A percentile compares a stretch with the other conserved stretches of the same genome.
phyloP scores from a whole-genome alignment of 2,888 invertebrate genomes.

The Cataglyphis albicans region DNA sequence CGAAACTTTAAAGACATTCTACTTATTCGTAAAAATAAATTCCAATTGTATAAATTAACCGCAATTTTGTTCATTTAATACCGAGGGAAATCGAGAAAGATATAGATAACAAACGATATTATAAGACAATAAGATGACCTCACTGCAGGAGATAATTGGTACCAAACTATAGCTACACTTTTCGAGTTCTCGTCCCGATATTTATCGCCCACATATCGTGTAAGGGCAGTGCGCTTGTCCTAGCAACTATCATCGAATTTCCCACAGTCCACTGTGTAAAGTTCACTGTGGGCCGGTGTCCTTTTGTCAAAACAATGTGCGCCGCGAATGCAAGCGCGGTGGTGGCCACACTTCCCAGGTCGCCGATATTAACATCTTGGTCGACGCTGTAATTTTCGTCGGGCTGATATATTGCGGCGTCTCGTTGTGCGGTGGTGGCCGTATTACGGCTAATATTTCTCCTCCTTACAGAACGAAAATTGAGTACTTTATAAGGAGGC shows the following conservation, averaged over 20 bases:
- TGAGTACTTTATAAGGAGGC: conserved; percentile 81
- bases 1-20: neutral
- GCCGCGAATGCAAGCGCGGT: conserved; percentile 21
- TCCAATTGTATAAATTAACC: neutral
- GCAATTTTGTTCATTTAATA: neutral
- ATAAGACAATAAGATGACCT: conserved; percentile 13
- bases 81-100: neutral
- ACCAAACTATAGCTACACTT: neutral
- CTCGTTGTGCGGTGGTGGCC: conserved; percentile 71
- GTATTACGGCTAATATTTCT: conserved; percentile 80
- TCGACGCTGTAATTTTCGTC: conserved; percentile 75
- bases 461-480: conserved; percentile 78
- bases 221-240: conserved; percentile 42
- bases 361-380: conserved; percentile 78
- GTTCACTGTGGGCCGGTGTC: conserved; percentile 54
- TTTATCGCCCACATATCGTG: conserved; percentile 21
- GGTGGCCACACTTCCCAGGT: conserved; percentile 54
- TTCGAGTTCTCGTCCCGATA: neutral
- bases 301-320: conserved; percentile 75
- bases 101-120: neutral
- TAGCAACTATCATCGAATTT: conserved; percentile 48
- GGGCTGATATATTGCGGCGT: conserved; percentile 75
- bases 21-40: neutral
- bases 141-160: neutral
- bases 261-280: conserved; percentile 62